Percentiles rank a stretch among this genome's conserved stretches.
Evolutionary conservation across 2,797 vertebrate genomes (phyloP).

Genomic region (Masticophis lateralis): DNA sequence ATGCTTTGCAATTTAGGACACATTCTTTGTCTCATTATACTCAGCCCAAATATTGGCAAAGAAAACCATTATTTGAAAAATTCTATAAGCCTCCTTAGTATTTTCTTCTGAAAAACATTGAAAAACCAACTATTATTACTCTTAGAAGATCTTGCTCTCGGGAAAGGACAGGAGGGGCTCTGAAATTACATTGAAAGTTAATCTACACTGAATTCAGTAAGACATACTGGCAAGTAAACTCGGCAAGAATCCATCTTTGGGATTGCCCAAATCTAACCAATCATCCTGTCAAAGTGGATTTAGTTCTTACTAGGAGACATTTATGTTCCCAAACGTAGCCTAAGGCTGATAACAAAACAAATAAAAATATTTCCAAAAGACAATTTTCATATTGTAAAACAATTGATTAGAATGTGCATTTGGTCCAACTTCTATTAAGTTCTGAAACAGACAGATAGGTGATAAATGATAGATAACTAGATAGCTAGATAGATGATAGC

Average conservation of each 20-base stretch:
- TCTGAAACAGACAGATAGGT: not conserved
- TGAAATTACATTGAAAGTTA: not conserved
- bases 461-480: not conserved
- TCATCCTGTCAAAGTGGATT: not conserved
- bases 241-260: not conserved
- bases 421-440: not conserved
- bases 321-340: not conserved
- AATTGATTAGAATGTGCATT: not conserved
- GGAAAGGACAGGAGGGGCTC: not conserved
- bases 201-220: not conserved
- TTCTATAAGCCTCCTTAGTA: not conserved
- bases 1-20: not conserved
- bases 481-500: not conserved
- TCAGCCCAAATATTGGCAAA: not conserved
- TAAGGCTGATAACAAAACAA: not conserved
- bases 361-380: not conserved
- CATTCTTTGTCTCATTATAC: not conserved
- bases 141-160: not conserved
- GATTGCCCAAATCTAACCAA: not conserved
- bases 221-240: not conserved
- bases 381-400: not conserved
- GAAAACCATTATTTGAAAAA: not conserved
- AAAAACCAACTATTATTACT: not conserved
- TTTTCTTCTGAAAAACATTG: not conserved
- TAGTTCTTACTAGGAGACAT: not conserved